Base-by-base conservation (phyloP, 2,113 vertebrate genomes). In the Odontophorus gujanensis region DNA sequence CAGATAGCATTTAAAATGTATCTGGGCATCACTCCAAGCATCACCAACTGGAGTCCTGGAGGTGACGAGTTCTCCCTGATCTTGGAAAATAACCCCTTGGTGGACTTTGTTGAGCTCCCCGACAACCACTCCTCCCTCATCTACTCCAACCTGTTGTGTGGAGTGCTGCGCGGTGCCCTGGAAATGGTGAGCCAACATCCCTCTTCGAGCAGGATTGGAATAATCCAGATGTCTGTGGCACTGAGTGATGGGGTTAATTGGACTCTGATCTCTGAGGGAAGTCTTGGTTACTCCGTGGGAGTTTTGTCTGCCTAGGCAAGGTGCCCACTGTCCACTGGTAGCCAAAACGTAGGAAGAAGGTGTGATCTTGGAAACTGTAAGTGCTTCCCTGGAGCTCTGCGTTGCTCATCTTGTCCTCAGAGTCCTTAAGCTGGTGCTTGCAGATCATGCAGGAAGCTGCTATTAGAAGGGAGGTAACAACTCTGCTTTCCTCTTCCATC, bases 1-100 rank as follows among this genome's bases (percentile, higher is more conserved):
- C 96, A 99, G 99, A 98, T 99, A 82, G 99, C 99, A 1, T 99
- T 99, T 95, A 99, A 99, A 97, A 99, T 99, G 99, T 99, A 99
- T 95, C 97, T 99, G 96, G 99, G 99, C 88, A 97, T 99, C 97
- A 99, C 99, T 76, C 99, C 99, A 1, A 99, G 98, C 85, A 98
- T 99, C 98, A 99, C 99, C 95, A 99, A 99, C 96, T 99, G 99
- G 99, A 99, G 99, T 95, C 99, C 99, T 25, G 99, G 98, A 21
- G 99, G 99, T 0, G 99, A 99, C 0, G 99, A 99, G 89, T 99
- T 99, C 98, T 99, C 99, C 71, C 98, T 99, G 86, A 99, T 99
- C 93, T 95, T 99, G 79, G 99, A 99, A 97, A 99, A 98, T 92
- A 99, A 99, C 97, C 99, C 99, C 1, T 95, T 99, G 96, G 99